These are phyloP conservation scores for Microtus ochrogaster DNA, from an alignment of 2,113 vertebrate genomes.

Conservation along the genomic window DNA sequence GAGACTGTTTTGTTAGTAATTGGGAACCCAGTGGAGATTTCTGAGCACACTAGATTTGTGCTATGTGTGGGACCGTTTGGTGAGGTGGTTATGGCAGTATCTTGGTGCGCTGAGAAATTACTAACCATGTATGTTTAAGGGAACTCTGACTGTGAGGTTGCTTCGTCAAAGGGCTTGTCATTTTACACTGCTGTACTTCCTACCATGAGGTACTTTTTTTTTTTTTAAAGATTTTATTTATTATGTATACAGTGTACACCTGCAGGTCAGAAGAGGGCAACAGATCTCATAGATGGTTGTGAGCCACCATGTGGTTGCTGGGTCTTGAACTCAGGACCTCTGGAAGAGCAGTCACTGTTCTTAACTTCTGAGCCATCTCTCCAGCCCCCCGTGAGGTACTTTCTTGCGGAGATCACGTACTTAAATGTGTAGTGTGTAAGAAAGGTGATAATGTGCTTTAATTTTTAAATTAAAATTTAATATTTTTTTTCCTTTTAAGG, in stretches of 20 bases:
- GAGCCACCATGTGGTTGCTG: too few species aligned
- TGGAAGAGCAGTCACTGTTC: too few species aligned
- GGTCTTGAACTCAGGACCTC: too few species aligned
- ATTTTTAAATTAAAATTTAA: not conserved
- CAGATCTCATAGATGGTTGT: too few species aligned
- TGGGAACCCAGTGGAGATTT: not conserved
- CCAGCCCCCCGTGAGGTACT: not conserved
- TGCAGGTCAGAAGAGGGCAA: too few species aligned
- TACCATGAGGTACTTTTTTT: not conserved
- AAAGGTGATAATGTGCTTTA: not conserved
- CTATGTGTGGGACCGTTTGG: not conserved
- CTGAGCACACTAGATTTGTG: not conserved
- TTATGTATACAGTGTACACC: too few species aligned
- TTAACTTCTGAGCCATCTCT: too few species aligned
- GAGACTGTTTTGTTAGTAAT: not conserved
- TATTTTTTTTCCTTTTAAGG: constrained; percentile 79
- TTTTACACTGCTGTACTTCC: not conserved
- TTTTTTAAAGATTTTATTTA: too few species aligned
- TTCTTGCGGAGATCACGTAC: not conserved
- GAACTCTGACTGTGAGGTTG: not conserved
- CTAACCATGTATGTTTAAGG: not conserved
- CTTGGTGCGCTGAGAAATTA: not conserved
- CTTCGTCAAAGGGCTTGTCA: not conserved
- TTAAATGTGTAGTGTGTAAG: not conserved
- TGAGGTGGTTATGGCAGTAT: not conserved